A percentile compares a stretch with the other conserved stretches of the same genome.
Conservation (phyloP, 2,888 invertebrate genomes). For the Argynnis bischoffii region DNA sequence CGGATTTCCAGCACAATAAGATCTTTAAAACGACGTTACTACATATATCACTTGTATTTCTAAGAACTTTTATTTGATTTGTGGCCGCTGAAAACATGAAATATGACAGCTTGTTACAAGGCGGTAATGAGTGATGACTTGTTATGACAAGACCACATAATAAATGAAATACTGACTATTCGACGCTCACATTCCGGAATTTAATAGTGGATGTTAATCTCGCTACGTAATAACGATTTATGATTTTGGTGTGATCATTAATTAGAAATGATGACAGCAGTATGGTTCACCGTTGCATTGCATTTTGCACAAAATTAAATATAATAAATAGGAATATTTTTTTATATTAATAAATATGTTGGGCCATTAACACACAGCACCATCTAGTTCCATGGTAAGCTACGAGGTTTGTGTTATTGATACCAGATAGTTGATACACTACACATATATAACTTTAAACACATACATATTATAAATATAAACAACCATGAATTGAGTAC, state of each 20-base stretch:
- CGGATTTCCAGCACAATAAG: not conserved
- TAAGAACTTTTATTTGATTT: not conserved
- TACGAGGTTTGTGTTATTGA: no score
- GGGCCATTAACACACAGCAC: no score
- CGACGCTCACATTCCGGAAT: conserved; percentile 31
- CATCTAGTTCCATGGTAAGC: no score
- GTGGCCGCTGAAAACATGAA: conserved; percentile 6
- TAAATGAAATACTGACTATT: conserved; percentile 33
- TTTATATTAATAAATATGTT: no score
- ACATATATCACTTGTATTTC: no score
- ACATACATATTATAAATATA: no score
- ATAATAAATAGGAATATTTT: not conserved
- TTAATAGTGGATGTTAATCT: conserved; percentile 31
- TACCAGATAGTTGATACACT: no score
- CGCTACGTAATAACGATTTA: conserved; percentile 23
- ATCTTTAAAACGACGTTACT: no score
- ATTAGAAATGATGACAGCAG: conserved; percentile 1
- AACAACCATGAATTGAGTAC: no score
- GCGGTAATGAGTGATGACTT: conserved; percentile 26
- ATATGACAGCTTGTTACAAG: conserved; percentile 23
- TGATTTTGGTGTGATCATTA: conserved; percentile 19
- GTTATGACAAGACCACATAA: conserved; percentile 25
- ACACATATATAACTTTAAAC: no score
- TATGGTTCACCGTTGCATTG: not conserved
- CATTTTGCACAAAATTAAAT: no score